Evolutionary conservation across 2,888 invertebrate species (phyloP).

Genomic region (Tenthredo scrophulariae): DNA sequence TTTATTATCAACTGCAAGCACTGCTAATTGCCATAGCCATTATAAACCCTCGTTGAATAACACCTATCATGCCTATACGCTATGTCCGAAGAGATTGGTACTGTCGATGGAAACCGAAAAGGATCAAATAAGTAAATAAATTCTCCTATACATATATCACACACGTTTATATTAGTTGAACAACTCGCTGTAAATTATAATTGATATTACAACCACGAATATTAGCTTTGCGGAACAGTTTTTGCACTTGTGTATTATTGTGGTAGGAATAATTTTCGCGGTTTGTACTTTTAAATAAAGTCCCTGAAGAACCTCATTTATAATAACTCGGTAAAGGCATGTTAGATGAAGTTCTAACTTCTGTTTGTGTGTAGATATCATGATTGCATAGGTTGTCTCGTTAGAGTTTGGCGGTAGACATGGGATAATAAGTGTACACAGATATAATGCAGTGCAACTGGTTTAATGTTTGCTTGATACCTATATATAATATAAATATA

Average conservation of each 20-base stretch:
- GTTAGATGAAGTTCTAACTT: neutral
- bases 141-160: no score
- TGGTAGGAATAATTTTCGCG: neutral
- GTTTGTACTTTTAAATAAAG: neutral
- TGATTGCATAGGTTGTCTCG: constrained; percentile 1
- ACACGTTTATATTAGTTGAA: neutral
- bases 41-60: neutral
- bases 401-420: constrained; percentile 36
- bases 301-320: no score
- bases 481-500: constrained; percentile 25
- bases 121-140: neutral
- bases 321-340: neutral
- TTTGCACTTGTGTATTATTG: neutral
- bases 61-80: neutral
- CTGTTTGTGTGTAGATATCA: neutral
- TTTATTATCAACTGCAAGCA: neutral
- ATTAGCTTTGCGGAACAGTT: neutral
- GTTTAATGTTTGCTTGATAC: constrained; percentile 43
- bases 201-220: neutral
- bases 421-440: neutral
- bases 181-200: neutral
- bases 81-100: neutral
- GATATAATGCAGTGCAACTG: constrained; percentile 23
- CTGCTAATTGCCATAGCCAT: no score
- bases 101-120: neutral